These are phyloP conservation scores for Xerus inauris DNA, from an alignment of 2,113 vertebrate genomes.

Conservation along the genomic window DNA sequence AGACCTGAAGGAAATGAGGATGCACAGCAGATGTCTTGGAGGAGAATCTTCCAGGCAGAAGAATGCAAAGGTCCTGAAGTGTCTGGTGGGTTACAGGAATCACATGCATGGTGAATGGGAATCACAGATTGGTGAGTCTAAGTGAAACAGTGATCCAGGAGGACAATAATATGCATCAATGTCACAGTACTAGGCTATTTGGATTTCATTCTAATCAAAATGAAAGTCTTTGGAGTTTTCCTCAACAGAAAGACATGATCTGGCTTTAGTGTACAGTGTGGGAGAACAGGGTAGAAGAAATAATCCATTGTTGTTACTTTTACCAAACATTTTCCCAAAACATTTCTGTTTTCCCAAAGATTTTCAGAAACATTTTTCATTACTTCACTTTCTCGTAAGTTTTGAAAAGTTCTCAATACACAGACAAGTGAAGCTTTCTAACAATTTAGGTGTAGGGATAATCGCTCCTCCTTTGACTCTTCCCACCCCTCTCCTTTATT, in stretches of 20 bases:
- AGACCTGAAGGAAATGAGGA: neutral
- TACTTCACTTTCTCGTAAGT: neutral
- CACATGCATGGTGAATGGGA: neutral
- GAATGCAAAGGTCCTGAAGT: neutral
- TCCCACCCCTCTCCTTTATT: neutral
- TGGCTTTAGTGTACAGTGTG: neutral
- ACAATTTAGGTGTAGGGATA: neutral
- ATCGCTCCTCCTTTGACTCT: no score
- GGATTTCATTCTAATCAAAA: neutral
- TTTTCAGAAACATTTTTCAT: conserved; percentile 15
- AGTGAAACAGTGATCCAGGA: neutral
- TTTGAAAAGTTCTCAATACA: neutral
- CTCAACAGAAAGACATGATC: neutral
- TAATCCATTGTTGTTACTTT: neutral
- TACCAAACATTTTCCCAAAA: neutral
- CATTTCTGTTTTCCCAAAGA: neutral
- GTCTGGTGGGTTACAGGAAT: neutral
- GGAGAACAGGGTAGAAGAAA: neutral
- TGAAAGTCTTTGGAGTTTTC: neutral
- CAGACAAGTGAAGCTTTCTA: neutral
- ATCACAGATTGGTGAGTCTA: neutral
- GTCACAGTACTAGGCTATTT: neutral
- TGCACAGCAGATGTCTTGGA: neutral
- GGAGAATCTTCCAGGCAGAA: neutral
- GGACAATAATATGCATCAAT: neutral